Evolutionary conservation across 2,888 invertebrate species (phyloP).

Genomic region (Ferdinandea cuprea): DNA sequence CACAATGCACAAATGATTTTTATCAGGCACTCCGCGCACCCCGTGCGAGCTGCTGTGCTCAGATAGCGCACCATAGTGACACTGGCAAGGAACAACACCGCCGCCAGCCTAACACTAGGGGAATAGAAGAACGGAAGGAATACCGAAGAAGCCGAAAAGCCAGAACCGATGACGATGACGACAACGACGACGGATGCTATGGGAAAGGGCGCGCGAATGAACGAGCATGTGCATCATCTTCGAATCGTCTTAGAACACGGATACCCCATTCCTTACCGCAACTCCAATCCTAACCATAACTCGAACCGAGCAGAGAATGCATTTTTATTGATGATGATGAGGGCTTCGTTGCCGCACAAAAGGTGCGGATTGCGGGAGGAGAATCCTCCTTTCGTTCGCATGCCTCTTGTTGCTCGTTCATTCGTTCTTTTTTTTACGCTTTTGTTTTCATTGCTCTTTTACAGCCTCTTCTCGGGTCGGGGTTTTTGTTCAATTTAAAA

Average conservation of each 20-base stretch:
- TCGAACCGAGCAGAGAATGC: constrained; percentile 49
- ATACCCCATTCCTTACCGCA: too few species aligned
- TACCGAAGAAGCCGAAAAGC: constrained; percentile 61
- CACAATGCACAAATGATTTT: constrained; percentile 58
- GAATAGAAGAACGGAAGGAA: constrained; percentile 54
- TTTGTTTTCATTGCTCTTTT: constrained; percentile 53
- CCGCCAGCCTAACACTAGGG: constrained; percentile 71
- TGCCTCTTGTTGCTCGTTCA: constrained; percentile 42
- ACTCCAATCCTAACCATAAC: background rate
- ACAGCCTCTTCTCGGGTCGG: constrained; percentile 50
- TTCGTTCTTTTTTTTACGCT: constrained; percentile 30
- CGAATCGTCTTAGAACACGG: constrained; percentile 21
- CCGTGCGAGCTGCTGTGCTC: constrained; percentile 66
- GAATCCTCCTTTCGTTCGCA: constrained; percentile 56
- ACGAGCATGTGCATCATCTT: constrained; percentile 44
- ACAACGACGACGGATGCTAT: background rate
- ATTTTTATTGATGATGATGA: constrained; percentile 73
- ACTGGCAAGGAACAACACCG: constrained; percentile 67
- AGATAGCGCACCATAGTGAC: constrained; percentile 69
- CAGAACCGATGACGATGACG: constrained; percentile 26
- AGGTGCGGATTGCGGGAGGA: constrained; percentile 71
- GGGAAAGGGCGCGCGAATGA: constrained; percentile 37
- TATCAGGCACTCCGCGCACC: constrained; percentile 60
- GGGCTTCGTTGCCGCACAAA: constrained; percentile 47
- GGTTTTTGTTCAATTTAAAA: constrained; percentile 79